phyloP scores from a whole-genome alignment of 1,140 invertebrate species.

The Drosophila willistoni region DNA sequence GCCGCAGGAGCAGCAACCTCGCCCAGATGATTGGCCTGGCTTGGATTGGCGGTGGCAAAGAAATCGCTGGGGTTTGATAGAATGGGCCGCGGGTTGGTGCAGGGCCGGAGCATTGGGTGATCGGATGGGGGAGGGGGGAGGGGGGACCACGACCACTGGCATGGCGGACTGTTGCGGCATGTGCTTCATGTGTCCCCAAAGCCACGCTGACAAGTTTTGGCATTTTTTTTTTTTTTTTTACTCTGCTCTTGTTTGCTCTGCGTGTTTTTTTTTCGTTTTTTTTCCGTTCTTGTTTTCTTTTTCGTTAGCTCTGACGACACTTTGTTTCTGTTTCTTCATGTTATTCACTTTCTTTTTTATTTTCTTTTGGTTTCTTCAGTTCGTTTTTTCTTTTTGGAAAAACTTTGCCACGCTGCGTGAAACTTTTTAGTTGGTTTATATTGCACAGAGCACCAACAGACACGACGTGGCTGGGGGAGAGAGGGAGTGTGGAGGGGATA shows the following conservation, averaged over 20 bases:
- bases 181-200: conserved; percentile 57
- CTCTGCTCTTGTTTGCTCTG: neutral
- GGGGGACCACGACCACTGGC: neutral
- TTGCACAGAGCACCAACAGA: conserved; percentile 29
- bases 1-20: conserved; percentile 15
- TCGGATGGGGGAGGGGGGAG: too few species aligned
- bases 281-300: conserved; percentile 33
- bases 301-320: conserved; percentile 27
- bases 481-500: neutral
- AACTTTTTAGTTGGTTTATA: conserved; percentile 63
- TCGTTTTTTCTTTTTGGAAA: neutral
- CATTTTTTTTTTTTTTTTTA: conserved; percentile 8
- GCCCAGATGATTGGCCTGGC: conserved; percentile 41
- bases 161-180: conserved; percentile 40
- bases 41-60: neutral
- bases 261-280: conserved; percentile 8
- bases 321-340: conserved; percentile 27
- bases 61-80: neutral
- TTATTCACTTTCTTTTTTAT: neutral
- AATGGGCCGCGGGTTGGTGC: too few species aligned
- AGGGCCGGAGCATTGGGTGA: too few species aligned
- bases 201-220: conserved; percentile 49
- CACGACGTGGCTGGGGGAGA: neutral
- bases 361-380: neutral
- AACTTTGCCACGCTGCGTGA: conserved; percentile 60